Conservation (phyloP, 2,113 vertebrate species). For the Equus quagga region DNA sequence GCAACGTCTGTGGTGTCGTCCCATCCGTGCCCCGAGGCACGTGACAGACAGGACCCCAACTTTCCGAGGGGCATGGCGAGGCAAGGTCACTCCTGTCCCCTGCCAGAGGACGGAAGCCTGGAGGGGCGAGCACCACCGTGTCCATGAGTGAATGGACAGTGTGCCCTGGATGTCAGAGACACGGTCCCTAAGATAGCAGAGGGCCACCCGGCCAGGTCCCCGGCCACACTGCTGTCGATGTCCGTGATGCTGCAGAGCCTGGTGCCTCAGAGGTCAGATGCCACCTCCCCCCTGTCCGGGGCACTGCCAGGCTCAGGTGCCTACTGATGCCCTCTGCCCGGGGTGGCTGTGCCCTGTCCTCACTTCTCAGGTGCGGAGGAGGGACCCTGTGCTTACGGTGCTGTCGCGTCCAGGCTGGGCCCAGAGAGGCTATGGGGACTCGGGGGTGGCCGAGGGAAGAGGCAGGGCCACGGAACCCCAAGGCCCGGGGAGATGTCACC, state of each 20-base stretch:
- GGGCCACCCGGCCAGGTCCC: background rate
- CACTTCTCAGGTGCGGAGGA: background rate
- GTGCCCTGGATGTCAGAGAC: background rate
- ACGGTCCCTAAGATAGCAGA: background rate
- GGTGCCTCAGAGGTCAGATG: accelerated
- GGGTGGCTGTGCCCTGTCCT: background rate
- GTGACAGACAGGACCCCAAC: accelerated
- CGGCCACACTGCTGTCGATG: accelerated
- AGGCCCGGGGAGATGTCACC: background rate
- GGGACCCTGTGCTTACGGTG: accelerated
- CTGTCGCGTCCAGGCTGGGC: background rate
- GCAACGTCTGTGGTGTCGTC: background rate
- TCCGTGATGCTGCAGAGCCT: too few species aligned
- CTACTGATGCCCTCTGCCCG: background rate
- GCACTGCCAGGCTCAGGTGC: background rate
- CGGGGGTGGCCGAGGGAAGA: background rate
- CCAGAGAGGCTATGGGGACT: background rate
- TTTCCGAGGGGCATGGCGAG: background rate
- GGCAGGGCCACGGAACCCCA: background rate
- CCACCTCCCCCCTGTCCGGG: background rate
- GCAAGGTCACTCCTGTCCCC: background rate
- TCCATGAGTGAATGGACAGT: accelerated
- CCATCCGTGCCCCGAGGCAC: accelerated
- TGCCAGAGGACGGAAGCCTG: background rate
- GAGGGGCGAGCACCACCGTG: background rate